Evolutionary conservation across 92 coral and sea anemone genomes (phyloP).

Genomic region (Epizoanthus stellaris): DNA sequence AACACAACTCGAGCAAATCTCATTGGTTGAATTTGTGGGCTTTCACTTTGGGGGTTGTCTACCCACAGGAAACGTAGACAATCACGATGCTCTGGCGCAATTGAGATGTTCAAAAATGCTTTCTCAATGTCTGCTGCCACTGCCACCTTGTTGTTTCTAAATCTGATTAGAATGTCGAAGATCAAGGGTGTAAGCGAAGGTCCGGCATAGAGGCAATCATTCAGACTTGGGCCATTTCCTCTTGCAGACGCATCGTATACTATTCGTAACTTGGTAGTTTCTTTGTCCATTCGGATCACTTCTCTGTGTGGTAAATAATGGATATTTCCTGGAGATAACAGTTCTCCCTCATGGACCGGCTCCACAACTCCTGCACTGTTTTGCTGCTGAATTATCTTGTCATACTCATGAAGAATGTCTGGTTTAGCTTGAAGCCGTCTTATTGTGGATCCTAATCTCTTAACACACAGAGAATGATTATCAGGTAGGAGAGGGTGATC

Average conservation of each 20-base stretch:
- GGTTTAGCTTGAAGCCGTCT: constrained; percentile 34
- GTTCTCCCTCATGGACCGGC: constrained; percentile 16
- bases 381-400: constrained; percentile 40
- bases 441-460: constrained; percentile 44
- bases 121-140: constrained; percentile 47
- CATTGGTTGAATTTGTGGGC: constrained; percentile 44
- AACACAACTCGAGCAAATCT: constrained; percentile 50
- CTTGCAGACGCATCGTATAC: constrained; percentile 51
- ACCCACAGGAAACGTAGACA: constrained; percentile 48
- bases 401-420: constrained; percentile 30
- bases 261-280: constrained; percentile 59
- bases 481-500: constrained; percentile 47
- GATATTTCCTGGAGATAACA: constrained; percentile 38
- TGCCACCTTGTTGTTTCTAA: constrained; percentile 44
- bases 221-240: constrained; percentile 49
- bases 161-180: constrained; percentile 35
- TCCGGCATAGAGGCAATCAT: constrained; percentile 51
- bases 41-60: constrained; percentile 43
- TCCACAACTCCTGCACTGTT: constrained; percentile 42
- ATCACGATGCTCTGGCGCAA: constrained; percentile 50
- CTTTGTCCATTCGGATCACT: constrained; percentile 56
- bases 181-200: constrained; percentile 47
- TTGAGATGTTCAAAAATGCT: constrained; percentile 55
- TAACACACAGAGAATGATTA: constrained; percentile 36
- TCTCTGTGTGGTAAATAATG: constrained; percentile 62